Percentiles rank a stretch among this genome's conserved stretches.
phyloP scores from a whole-genome alignment of 2,888 invertebrate species.

The Hemithea aestivaria region DNA sequence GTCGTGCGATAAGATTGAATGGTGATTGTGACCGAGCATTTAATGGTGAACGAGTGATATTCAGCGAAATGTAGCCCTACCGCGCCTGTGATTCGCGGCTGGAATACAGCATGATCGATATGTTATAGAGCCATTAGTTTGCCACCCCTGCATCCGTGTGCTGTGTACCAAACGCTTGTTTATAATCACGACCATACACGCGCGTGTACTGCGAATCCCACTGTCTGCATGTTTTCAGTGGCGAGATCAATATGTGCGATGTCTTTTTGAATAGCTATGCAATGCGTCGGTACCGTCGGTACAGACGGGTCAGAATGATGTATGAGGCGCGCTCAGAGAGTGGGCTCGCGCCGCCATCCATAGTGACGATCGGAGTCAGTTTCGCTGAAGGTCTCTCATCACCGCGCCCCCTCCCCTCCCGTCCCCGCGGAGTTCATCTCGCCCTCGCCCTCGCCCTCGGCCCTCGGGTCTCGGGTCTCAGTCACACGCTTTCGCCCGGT shows the following conservation, averaged over 20 bases:
- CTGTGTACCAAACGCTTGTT: conserved; percentile 63
- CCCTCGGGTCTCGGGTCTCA: conserved; percentile 53
- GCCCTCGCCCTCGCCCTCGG: conserved; percentile 34
- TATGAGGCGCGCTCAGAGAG: conserved; percentile 38
- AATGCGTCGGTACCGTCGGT: conserved; percentile 48
- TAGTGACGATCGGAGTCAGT: conserved; percentile 72
- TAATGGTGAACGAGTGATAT: conserved; percentile 69
- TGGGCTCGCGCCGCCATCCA: conserved; percentile 64
- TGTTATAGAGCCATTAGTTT: conserved; percentile 59
- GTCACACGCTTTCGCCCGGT: conserved; percentile 70
- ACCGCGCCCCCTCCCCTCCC: conserved; percentile 41
- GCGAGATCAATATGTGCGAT: conserved; percentile 66
- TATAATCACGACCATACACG: conserved; percentile 35
- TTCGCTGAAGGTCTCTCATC: conserved; percentile 78
- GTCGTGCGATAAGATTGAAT: conserved; percentile 61
- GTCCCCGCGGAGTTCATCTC: conserved; percentile 31
- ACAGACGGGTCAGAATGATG: conserved; percentile 36
- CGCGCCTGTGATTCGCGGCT: conserved; percentile 41
- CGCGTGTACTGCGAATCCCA: conserved; percentile 48
- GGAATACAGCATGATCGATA: conserved; percentile 57
- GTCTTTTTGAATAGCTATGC: conserved; percentile 72
- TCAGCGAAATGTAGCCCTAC: conserved; percentile 63
- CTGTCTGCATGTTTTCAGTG: conserved; percentile 69
- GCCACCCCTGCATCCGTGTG: conserved; percentile 68
- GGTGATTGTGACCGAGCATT: conserved; percentile 35